Evolutionary conservation across 1,140 invertebrate genomes (phyloP), one percentile per base, ranked within the genome.

Genomic region (Aricia agestis): DNA sequence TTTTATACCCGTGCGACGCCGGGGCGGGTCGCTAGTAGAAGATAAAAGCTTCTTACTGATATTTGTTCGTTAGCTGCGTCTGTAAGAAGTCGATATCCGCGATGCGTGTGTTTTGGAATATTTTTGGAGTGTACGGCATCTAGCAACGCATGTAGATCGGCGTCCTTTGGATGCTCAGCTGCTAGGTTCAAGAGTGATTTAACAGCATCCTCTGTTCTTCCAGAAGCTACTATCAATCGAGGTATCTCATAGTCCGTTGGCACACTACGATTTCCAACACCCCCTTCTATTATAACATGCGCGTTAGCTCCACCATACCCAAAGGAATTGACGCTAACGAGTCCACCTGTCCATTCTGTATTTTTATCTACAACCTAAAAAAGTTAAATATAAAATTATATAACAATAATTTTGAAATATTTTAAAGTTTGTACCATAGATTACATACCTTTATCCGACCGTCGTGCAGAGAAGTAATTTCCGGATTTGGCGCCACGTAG

Each of bases 391-490:
- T 52, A 9, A 36, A 4, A 52, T 13, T 13, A 52, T 13, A 13
- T 52, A 13, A 13, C 3, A 52, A 9, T 9, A 5, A 52, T 52
- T 13, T 36, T 36, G 2, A 36, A 36, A 5, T 36, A 36, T 36
- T 36, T 36, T 36, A 9, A 52, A 13, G 9, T 13, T 4, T 52
- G 3, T 52, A 9, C 11, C 45, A n/a, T n/a, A 11, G 41, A 9
- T 42, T 42, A 52, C 36, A 9, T 52, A 66, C 63, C 63, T 32
- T 66, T 25, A 66, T 32, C n/a, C 63, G 17, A 15, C 63, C 63
- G 25, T 66, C 63, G 11, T n/a, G 10, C 11, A 66, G 15, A 31
- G 63, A 18, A 36, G 63, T 0, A 31, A 66, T 66, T 10, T 31
- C 9, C 9, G 13, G 17, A 32, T 66, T 66, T 2, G 63, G 63